Evolutionary conservation across 2,888 invertebrate genomes (phyloP), one percentile per base, ranked within the genome.

Genomic region (Epiperipatus broadwayi): DNA sequence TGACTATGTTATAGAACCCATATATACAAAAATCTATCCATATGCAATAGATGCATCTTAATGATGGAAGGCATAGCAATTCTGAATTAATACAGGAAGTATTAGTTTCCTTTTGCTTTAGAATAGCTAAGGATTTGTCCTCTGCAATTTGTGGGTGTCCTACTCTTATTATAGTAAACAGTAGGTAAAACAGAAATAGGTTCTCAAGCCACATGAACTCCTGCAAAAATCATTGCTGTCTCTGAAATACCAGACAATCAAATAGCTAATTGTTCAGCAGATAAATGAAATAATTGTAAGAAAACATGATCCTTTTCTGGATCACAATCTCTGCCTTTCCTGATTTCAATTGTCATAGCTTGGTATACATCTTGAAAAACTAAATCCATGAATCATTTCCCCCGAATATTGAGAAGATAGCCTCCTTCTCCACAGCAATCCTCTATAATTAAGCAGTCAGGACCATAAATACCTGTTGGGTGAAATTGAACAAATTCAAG

Each of bases 101-200:
- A n/a, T n/a, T n/a, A n/a, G n/a, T n/a, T n/a, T n/a, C n/a, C n/a
- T n/a, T n/a, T n/a, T n/a, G n/a, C n/a, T n/a, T n/a, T n/a, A n/a
- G n/a, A n/a, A n/a, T n/a, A n/a, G n/a, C n/a, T n/a, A n/a, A n/a
- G n/a, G 3, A 35, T 47, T 41, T 47, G 36, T 12, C 46, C 48
- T 14, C 41, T 29, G 38, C 32, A 39, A 34, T 49, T 49, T 7
- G 48, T 49, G 20, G 47, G 47, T 31, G 46, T 37, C n/a, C 47
- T 49, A 21, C 47, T 49, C 47, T 49, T 47, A 30, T 42, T 47
- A 37, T 48, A 48, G 33, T 48, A 50, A 33, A 21, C 30, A n/a
- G 48, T 48, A n/a, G 48, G 48, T 10, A 48, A n/a, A 8, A 48
- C 48, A 8, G 48, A 50, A 36, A 48, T 43, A 8, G 50, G 46